Base-by-base conservation (phyloP, 2,888 invertebrate species). In the Lydus trimaculatus region DNA sequence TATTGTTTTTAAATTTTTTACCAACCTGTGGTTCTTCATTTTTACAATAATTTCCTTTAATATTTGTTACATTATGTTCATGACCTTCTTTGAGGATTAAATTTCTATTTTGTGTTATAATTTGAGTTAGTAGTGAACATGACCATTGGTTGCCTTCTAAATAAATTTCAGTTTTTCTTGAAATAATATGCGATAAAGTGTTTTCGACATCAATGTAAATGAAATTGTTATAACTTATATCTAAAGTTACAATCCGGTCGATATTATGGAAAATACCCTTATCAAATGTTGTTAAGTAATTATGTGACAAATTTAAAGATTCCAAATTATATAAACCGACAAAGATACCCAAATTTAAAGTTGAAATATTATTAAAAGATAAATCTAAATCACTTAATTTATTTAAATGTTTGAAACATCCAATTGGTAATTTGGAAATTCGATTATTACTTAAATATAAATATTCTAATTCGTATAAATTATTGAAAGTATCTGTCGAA, bases 141-240 rank as follows among this genome's bases (percentile, higher is more conserved):
- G 7, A n/a, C 56, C 56, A 56, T 56, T 56, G 5, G 13, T 56
- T 56, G 0, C n/a, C 15, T 56, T 56, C 56, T 28, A 63, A 31
- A 56, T 56, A 56, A 56, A 56, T 56, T 0, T 56, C 15, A 28
- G 5, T 13, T 2, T 7, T 0, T 6, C 5, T 23, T 15, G 56
- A 56, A 6, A 56, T 25, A 15, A 56, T 56, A 56, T 56, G 56
- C 11, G 56, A 56, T 28, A 56, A 56, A 23, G 56, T 56, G n/a
- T 56, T 56, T 4, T 25, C 15, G 6, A 56, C 28, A 56, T 36
- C 58, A 4, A 66, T 43, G 20, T 48, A 23, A 39, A 48, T n/a
- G 6, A 39, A 13, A 17, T 58, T 48, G 31, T 63, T 63, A 28
- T 63, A 62, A 20, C 58, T 9, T 56, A 66, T 59, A 31, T 63